Percentiles rank a stretch among this genome's conserved stretches.
phyloP scores from a whole-genome alignment of 2,888 invertebrate genomes.

The Gandaritis pyraliata region DNA sequence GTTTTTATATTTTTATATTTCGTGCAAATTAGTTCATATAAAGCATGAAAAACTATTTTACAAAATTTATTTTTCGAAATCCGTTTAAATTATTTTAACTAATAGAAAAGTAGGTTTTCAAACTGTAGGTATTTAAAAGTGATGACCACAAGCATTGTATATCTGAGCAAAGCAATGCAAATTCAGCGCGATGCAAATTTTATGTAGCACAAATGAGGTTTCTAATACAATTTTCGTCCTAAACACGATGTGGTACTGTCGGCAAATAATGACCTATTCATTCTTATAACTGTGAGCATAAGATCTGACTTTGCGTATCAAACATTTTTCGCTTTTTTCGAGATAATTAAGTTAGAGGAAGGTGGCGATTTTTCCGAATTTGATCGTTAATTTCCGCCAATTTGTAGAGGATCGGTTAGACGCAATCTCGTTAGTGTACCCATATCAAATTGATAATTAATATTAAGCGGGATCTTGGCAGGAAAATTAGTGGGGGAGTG shows the following conservation, averaged over 20 bases:
- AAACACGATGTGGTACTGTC: not conserved
- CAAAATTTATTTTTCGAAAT: too few relatives aligned
- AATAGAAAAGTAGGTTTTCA: too few relatives aligned
- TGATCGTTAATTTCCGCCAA: constrained; percentile 59
- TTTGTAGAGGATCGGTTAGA: constrained; percentile 33
- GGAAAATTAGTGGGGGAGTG: not conserved
- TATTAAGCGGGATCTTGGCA: not conserved
- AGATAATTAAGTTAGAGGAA: constrained; percentile 54
- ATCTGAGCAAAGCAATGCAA: not conserved
- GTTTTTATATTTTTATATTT: not conserved
- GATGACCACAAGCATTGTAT: not conserved
- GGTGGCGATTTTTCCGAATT: constrained; percentile 58
- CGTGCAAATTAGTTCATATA: not conserved
- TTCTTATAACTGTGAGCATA: not conserved
- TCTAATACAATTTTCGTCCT: constrained; percentile 30
- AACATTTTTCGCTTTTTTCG: constrained; percentile 1
- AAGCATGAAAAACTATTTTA: too few relatives aligned
- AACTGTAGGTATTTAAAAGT: not conserved
- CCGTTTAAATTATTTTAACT: too few relatives aligned
- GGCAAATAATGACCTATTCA: not conserved
- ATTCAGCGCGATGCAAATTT: constrained; percentile 37
- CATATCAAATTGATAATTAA: constrained; percentile 24
- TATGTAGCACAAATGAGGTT: constrained; percentile 36
- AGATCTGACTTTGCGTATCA: constrained; percentile 7
- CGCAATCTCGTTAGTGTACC: constrained; percentile 34